Conservation (phyloP, 2,888 invertebrate species). For the Athalia circularis region DNA sequence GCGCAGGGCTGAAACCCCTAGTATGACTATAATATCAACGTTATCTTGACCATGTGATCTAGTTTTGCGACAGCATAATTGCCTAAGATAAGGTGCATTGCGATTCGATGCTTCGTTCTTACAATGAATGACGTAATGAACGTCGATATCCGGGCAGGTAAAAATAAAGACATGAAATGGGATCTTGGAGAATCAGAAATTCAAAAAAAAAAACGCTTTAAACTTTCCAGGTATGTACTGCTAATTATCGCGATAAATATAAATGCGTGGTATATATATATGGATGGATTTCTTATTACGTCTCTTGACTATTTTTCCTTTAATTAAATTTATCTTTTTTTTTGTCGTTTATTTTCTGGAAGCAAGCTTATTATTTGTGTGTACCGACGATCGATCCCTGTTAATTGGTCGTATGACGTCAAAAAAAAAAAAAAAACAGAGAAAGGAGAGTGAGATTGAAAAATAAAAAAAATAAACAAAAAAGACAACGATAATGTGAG, state of each 20-base stretch:
- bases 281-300: background rate
- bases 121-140: background rate
- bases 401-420: conserved; percentile 33
- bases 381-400: conserved; percentile 23
- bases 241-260: conserved; percentile 19
- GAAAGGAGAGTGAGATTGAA: background rate
- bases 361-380: background rate
- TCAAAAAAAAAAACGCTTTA: conserved; percentile 12
- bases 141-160: background rate
- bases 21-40: conserved; percentile 32
- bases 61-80: conserved; percentile 25
- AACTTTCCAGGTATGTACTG: conserved; percentile 2
- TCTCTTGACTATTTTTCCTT: background rate
- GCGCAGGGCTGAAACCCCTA: too few relatives aligned
- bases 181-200: background rate
- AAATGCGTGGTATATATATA: background rate
- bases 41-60: conserved; percentile 43
- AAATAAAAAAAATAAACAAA: background rate
- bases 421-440: too few relatives aligned
- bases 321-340: background rate
- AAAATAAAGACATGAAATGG: conserved; percentile 15
- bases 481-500: conserved; percentile 15
- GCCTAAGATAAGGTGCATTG: background rate
- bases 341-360: background rate
- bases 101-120: too few relatives aligned